Base-by-base conservation (phyloP, 2,113 vertebrate species). In the Oncorhynchus clarkii region DNA sequence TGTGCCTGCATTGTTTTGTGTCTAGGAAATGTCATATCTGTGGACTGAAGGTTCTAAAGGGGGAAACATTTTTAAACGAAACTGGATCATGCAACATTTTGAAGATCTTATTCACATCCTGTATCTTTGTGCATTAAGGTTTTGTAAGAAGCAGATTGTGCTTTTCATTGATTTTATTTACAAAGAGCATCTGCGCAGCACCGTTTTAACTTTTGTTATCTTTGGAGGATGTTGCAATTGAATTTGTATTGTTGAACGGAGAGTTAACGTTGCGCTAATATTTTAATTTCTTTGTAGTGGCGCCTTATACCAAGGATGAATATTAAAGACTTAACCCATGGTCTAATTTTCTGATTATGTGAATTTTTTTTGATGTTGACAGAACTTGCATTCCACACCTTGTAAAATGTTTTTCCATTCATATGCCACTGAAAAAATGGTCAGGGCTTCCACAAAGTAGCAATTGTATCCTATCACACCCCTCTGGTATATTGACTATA, bases 321-420 rank as follows among this genome's bases (percentile, higher is more conserved):
- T 78, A 88, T 69, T 89, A 90, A 91, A 91, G 22, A 79, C 84
- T 82, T 85, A 82, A 87, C 75, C 71, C 79, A 48, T 6, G 24
- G 16, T 54, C 51, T 54, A 54, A 16, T 66, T 49, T 34, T 59
- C 14, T 54, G 48, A n/a, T 31, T 14, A 1, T 18, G 24, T 11
- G 13, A 45, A 45, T 45, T 29, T 27, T 14, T 14, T 13, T 51
- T 12, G 27, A 2, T 26, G 26, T 27, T 27, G 7, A 12, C 3
- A 16, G 45, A 13, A n/a, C 12, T 51, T 2, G 9, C 39, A 45
- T 22, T 22, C 4, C 69, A 45, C 22, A 14, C 16, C 69, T 71
- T 18, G 45, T 45, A 6, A 27, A 51, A 26, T 57, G 49, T 9
- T 1, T 57, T 59, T 4, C 64, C 9, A 18, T 18, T 54, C 51